Percentiles rank a stretch among this genome's conserved stretches.
Evolutionary conservation across 2,888 invertebrate genomes (phyloP).

Genomic region (Sarcophaga rosellei): DNA sequence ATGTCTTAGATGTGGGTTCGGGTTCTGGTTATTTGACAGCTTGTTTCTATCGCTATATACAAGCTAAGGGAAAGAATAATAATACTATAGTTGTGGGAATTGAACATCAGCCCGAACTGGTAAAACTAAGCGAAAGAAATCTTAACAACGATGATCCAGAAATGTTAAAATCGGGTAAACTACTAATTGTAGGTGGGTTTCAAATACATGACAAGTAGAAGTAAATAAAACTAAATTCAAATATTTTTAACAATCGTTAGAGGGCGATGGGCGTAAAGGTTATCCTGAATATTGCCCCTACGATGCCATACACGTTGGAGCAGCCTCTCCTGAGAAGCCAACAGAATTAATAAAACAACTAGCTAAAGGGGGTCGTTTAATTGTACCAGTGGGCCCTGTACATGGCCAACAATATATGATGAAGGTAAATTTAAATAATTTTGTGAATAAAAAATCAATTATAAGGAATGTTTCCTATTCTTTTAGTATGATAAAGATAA

Average conservation of each 20-base stretch:
- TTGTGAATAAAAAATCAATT: neutral
- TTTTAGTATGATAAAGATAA: slow-evolving; percentile 91
- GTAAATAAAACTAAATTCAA: neutral
- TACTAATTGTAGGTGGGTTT: slow-evolving; percentile 87
- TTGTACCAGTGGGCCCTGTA: slow-evolving; percentile 94
- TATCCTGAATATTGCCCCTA: slow-evolving; percentile 89
- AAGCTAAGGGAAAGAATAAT: slow-evolving; percentile 80
- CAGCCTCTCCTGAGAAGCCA: slow-evolving; percentile 91
- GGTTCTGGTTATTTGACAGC: slow-evolving; percentile 96
- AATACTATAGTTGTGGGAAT: slow-evolving; percentile 89
- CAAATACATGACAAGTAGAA: no score
- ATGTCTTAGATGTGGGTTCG: slow-evolving; percentile 94
- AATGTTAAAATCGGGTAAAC: slow-evolving; percentile 85
- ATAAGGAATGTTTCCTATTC: neutral
- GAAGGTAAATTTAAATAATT: slow-evolving; percentile 82
- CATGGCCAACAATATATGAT: slow-evolving; percentile 93
- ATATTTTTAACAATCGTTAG: slow-evolving; percentile 78
- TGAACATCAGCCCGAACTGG: slow-evolving; percentile 93
- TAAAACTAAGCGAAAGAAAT: slow-evolving; percentile 88
- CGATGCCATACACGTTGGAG: slow-evolving; percentile 97
- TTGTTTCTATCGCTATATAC: slow-evolving; percentile 94
- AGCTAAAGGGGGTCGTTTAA: slow-evolving; percentile 89
- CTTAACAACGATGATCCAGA: slow-evolving; percentile 88
- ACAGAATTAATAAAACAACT: slow-evolving; percentile 84
- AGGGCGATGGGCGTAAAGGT: slow-evolving; percentile 94